Percentiles rank a stretch among this genome's conserved stretches.
Evolutionary conservation across 2,113 vertebrate genomes (phyloP).

Genomic region (Herpetotheres cachinnans): DNA sequence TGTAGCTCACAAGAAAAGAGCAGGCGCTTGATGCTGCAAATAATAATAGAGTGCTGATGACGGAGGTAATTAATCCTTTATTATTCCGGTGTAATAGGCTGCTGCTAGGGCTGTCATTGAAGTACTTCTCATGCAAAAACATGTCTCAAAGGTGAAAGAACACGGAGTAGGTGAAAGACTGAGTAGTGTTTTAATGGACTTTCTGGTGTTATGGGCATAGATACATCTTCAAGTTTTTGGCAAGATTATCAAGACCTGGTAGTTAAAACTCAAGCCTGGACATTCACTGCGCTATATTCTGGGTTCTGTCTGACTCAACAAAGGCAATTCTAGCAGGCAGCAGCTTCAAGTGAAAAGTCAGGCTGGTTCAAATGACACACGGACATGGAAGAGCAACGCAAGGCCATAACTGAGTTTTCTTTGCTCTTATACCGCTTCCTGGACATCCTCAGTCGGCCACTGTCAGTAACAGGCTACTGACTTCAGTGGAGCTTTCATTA

Average conservation of each 20-base stretch:
- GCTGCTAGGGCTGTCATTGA: constrained; percentile 30
- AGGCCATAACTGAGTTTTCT: neutral
- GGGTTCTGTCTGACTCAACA: neutral
- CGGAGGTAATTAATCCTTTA: constrained; percentile 39
- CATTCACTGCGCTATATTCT: neutral
- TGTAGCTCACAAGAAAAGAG: constrained; percentile 24
- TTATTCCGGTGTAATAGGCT: constrained; percentile 46
- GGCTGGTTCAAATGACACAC: neutral
- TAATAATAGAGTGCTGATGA: constrained; percentile 33
- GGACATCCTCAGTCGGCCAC: neutral
- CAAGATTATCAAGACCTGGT: neutral
- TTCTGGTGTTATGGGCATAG: neutral
- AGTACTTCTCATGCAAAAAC: constrained; percentile 27
- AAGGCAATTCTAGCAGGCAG: neutral
- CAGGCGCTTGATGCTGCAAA: constrained; percentile 15
- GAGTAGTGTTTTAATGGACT: neutral
- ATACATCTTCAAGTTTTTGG: neutral
- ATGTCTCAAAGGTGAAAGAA: constrained; percentile 25
- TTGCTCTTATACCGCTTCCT: neutral
- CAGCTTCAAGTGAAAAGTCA: neutral
- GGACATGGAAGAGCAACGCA: neutral
- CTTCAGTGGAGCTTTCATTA: neutral
- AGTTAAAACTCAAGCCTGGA: neutral
- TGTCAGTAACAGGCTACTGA: neutral
- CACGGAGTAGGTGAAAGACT: neutral